These are phyloP conservation scores for Drosophila stalkeri DNA, from an alignment of 2,888 invertebrate genomes.

Conservation along the genomic window DNA sequence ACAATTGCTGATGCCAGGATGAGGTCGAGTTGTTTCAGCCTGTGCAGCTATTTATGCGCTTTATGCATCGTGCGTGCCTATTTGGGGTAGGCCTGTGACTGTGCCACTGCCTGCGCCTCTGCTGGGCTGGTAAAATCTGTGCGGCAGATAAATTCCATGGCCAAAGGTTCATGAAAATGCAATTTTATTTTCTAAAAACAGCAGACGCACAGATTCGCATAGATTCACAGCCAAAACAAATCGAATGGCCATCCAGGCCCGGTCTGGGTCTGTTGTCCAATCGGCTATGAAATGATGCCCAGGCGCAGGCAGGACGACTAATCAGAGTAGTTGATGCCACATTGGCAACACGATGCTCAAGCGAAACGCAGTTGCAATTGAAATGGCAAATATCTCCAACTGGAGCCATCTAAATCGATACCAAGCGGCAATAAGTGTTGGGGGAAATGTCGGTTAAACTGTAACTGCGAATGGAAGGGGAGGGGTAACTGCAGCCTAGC, in stretches of 20 bases:
- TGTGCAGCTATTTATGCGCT: slow-evolving; percentile 78
- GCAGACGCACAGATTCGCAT: slow-evolving; percentile 57
- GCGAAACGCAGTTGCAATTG: slow-evolving; percentile 13
- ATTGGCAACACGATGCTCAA: slow-evolving; percentile 28
- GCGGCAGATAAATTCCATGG: slow-evolving; percentile 75
- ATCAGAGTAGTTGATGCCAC: slow-evolving; percentile 63
- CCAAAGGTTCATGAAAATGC: slow-evolving; percentile 84
- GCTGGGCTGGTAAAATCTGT: slow-evolving; percentile 70
- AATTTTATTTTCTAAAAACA: slow-evolving; percentile 83
- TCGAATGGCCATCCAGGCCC: slow-evolving; percentile 43
- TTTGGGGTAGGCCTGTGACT: slow-evolving; percentile 29
- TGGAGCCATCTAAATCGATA: slow-evolving; percentile 2
- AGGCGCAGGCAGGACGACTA: slow-evolving; percentile 66
- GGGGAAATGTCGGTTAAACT: neutral
- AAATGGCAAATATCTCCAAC: slow-evolving; percentile 10
- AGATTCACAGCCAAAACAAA: slow-evolving; percentile 20
- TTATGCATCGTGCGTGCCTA: slow-evolving; percentile 78
- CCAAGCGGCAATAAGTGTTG: too few species aligned
- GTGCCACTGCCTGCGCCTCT: neutral
- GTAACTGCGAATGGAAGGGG: neutral
- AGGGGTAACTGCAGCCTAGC: neutral
- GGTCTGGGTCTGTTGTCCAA: slow-evolving; percentile 65
- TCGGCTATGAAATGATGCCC: slow-evolving; percentile 78
- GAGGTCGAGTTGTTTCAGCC: slow-evolving; percentile 31
- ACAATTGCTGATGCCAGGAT: slow-evolving; percentile 54